A percentile compares a stretch with the other conserved stretches of the same genome.
Evolutionary conservation across 2,797 vertebrate genomes (phyloP).

Genomic region (Poecile montanus): DNA sequence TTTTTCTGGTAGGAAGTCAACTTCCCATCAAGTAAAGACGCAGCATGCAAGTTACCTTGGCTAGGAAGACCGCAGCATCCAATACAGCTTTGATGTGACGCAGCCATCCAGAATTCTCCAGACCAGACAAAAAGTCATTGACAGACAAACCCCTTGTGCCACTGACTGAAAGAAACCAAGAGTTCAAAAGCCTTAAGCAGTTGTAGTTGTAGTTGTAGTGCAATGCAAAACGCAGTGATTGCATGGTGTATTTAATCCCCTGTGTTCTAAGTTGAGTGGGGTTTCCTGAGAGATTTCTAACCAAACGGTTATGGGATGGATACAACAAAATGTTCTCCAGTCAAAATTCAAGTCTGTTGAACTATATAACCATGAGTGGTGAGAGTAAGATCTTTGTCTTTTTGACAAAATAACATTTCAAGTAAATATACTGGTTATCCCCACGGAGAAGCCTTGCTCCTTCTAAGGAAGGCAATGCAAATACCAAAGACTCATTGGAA

Average conservation of each 20-base stretch:
- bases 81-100: conserved; percentile 93
- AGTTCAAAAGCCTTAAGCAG: background rate
- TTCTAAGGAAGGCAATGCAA: background rate
- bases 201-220: too few relatives aligned
- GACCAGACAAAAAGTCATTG: conserved; percentile 89
- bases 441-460: background rate
- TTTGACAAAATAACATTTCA: background rate
- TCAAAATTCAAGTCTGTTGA: background rate
- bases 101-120: conserved; percentile 94
- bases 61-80: conserved; percentile 91
- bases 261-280: background rate
- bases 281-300: background rate
- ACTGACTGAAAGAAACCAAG: conserved; percentile 79
- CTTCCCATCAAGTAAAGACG: background rate
- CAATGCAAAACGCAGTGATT: background rate
- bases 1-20: background rate
- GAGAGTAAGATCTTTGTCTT: background rate
- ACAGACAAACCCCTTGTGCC: conserved; percentile 87
- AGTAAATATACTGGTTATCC: background rate
- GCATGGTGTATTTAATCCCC: background rate
- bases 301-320: background rate
- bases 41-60: conserved; percentile 80
- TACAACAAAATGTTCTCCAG: background rate
- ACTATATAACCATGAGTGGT: background rate
- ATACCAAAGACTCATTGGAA: background rate